Conservation (phyloP, 2,888 invertebrate genomes). For the Epinotia brunnichana region DNA sequence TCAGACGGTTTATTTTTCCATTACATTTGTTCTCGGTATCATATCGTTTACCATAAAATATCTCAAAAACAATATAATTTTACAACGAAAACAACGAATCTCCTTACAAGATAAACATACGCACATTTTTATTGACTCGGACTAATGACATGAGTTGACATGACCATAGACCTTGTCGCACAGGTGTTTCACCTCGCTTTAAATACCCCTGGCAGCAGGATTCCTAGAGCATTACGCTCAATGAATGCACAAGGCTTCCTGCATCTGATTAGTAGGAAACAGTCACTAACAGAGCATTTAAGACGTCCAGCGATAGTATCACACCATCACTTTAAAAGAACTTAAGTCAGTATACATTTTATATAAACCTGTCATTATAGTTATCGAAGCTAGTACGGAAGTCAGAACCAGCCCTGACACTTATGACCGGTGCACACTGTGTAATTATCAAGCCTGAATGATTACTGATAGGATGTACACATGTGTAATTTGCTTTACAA, state of each 20-base stretch:
- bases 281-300: constrained; percentile 27
- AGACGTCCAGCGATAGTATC: constrained; percentile 19
- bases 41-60: too few species aligned
- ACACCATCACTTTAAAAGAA: not conserved
- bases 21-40: too few species aligned
- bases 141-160: not conserved
- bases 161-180: not conserved
- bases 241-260: constrained; percentile 31
- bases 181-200: constrained; percentile 21
- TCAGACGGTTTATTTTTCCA: too few species aligned
- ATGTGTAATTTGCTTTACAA: constrained; percentile 40
- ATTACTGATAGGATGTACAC: constrained; percentile 32
- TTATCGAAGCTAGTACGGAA: constrained; percentile 3
- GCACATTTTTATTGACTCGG: not conserved
- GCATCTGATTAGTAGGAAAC: constrained; percentile 28
- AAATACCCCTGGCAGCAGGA: constrained; percentile 1
- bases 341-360: not conserved
- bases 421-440: constrained; percentile 29
- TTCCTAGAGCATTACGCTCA: constrained; percentile 25
- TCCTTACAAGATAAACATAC: not conserved
- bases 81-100: too few species aligned
- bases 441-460: constrained; percentile 32
- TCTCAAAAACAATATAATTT: too few species aligned
- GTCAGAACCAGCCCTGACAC: constrained; percentile 26
- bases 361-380: not conserved